These are phyloP conservation scores for Ochlodes sylvanus DNA, from an alignment of 2,888 invertebrate species.

Conservation along the genomic window DNA sequence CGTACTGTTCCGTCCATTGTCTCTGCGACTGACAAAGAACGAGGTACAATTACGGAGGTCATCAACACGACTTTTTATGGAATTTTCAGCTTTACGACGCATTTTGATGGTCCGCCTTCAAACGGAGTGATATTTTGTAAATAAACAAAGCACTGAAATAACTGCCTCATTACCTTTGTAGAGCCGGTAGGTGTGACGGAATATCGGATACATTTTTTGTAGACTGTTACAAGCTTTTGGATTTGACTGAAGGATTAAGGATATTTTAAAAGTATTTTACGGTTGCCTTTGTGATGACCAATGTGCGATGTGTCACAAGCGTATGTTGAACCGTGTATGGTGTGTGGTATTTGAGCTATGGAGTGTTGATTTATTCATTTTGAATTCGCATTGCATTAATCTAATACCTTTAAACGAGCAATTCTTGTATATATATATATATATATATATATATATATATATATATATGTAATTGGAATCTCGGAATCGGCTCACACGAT, in stretches of 20 bases:
- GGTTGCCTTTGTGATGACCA: slow-evolving; percentile 32
- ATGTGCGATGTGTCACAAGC: slow-evolving; percentile 2
- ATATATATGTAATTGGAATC: too few relatives aligned
- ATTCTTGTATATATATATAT: too few relatives aligned
- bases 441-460: too few relatives aligned
- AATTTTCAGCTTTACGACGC: slow-evolving; percentile 82
- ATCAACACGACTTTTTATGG: slow-evolving; percentile 85
- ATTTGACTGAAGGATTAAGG: slow-evolving; percentile 52
- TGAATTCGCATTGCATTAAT: not conserved
- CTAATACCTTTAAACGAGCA: too few relatives aligned
- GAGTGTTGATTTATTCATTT: not conserved
- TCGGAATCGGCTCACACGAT: too few relatives aligned
- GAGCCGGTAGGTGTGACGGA: slow-evolving; percentile 73
- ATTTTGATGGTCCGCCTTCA: slow-evolving; percentile 85
- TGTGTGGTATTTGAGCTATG: not conserved
- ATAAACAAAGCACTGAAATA: slow-evolving; percentile 84
- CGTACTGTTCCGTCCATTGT: slow-evolving; percentile 75
- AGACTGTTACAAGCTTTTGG: slow-evolving; percentile 57
- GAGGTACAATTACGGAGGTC: slow-evolving; percentile 80
- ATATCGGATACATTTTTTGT: slow-evolving; percentile 66
- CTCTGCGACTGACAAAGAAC: slow-evolving; percentile 77
- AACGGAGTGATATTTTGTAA: slow-evolving; percentile 85
- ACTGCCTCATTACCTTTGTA: slow-evolving; percentile 83
- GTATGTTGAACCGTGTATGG: slow-evolving; percentile 7
- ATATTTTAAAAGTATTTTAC: slow-evolving; percentile 48